Evolutionary conservation across 2,797 vertebrate species (phyloP).

Genomic region (Ceryle rudis): DNA sequence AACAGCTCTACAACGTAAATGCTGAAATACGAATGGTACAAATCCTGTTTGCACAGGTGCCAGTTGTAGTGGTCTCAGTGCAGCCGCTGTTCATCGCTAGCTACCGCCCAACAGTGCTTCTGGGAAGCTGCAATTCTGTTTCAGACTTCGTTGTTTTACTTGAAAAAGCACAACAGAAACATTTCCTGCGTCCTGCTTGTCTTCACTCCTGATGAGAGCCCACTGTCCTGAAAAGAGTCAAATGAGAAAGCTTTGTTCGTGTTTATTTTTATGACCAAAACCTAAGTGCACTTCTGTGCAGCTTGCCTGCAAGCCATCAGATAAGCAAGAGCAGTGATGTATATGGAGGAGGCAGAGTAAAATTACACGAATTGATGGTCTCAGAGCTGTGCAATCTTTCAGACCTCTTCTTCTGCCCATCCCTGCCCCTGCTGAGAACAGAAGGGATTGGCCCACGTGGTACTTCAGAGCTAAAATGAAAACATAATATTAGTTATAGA

Average conservation of each 20-base stretch:
- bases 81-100: not conserved
- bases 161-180: not conserved
- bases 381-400: not conserved
- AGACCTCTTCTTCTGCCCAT: not conserved
- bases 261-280: no score
- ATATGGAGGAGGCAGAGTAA: not conserved
- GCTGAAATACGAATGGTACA: not conserved
- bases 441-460: not conserved
- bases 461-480: not conserved
- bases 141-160: not conserved
- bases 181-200: not conserved
- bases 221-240: not conserved
- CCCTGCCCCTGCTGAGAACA: not conserved
- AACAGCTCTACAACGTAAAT: not conserved
- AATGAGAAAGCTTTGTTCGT: not conserved
- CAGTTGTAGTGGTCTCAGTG: not conserved
- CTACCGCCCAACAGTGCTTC: not conserved
- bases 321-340: not conserved
- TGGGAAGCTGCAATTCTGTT: not conserved
- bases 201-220: not conserved
- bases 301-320: not conserved
- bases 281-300: not conserved
- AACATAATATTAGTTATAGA: not conserved
- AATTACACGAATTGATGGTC: not conserved
- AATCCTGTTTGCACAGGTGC: not conserved